Evolutionary conservation across 2,113 vertebrate species (phyloP).

Genomic region (Silurus asotus): DNA sequence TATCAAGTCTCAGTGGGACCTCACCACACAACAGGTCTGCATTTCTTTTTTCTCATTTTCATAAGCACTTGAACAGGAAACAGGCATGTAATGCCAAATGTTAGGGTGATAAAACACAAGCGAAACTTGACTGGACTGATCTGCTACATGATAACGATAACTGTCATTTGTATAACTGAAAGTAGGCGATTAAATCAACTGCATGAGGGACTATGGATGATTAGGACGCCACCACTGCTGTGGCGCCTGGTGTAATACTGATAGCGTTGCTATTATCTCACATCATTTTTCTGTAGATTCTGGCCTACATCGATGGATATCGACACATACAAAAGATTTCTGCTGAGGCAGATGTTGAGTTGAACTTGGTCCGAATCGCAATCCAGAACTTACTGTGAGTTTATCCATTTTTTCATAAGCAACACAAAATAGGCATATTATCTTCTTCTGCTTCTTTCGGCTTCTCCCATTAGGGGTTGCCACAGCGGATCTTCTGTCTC

Average conservation of each 20-base stretch:
- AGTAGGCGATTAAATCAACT: not conserved
- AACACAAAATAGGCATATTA: not conserved
- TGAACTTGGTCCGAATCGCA: slow-evolving; percentile 95
- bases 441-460: too few species aligned
- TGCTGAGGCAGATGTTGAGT: slow-evolving; percentile 91
- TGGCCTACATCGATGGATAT: slow-evolving; percentile 94
- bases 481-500: too few species aligned
- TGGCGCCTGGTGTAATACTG: not conserved
- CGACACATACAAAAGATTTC: slow-evolving; percentile 97
- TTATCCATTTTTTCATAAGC: slow-evolving; percentile 2
- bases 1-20: slow-evolving; percentile 93
- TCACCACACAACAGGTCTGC: slow-evolving; percentile 93
- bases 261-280: not conserved
- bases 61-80: not conserved
- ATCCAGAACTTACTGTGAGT: slow-evolving; percentile 95
- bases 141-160: not conserved
- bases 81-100: not conserved
- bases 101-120: not conserved
- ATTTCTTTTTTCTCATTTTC: not conserved
- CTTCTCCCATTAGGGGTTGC: too few species aligned
- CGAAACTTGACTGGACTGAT: not conserved
- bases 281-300: slow-evolving; percentile 74
- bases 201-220: not conserved
- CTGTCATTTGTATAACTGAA: not conserved
- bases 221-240: not conserved